Conservation (phyloP, 2,888 invertebrate genomes). For the Athalia rosae region DNA sequence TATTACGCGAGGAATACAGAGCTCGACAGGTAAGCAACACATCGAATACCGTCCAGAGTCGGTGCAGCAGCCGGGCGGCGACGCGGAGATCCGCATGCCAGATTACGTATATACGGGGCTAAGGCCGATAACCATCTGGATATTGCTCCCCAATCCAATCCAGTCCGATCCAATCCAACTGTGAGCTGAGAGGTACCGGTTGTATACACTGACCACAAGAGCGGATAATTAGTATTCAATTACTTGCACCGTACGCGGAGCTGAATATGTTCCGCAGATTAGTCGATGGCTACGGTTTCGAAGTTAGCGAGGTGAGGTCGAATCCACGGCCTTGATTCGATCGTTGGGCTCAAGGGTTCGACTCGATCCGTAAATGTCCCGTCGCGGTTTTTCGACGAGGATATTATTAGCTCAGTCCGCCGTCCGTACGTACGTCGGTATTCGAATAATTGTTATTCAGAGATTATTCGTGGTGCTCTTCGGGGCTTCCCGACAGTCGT, state of each 20-base stretch:
- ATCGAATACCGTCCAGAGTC: conserved; percentile 31
- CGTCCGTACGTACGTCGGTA: not conserved
- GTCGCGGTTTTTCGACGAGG: too few relatives aligned
- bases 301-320: not conserved
- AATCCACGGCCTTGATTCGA: not conserved
- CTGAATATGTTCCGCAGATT: conserved; percentile 22
- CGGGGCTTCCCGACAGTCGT: not conserved
- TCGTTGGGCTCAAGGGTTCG: not conserved
- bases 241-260: conserved; percentile 19
- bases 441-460: conserved; percentile 9
- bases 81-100: conserved; percentile 62
- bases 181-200: conserved; percentile 36
- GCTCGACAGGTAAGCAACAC: conserved; percentile 17
- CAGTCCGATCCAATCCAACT: conserved; percentile 32
- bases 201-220: conserved; percentile 53
- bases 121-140: conserved; percentile 68
- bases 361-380: too few relatives aligned
- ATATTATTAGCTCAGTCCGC: too few relatives aligned
- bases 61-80: conserved; percentile 23
- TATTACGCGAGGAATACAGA: not conserved
- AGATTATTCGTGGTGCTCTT: not conserved
- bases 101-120: conserved; percentile 63
- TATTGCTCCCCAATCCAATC: conserved; percentile 59
- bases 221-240: conserved; percentile 71
- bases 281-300: not conserved